phyloP scores from a whole-genome alignment of 2,888 invertebrate genomes.

The Andrena chrysosceles region DNA sequence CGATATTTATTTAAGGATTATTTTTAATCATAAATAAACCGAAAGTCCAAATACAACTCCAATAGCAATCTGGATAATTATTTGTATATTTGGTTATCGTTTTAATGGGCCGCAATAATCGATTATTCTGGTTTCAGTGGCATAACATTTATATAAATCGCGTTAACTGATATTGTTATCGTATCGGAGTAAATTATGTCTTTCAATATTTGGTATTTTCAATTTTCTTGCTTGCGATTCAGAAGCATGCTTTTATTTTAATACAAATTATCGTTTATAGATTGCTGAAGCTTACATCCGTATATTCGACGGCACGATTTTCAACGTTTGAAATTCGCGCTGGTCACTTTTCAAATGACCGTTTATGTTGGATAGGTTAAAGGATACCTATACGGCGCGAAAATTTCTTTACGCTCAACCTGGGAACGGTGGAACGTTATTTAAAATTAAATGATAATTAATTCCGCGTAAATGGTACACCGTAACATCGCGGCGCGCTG shows the following conservation, averaged over 20 bases:
- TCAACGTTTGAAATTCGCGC: neutral
- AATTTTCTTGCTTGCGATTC: neutral
- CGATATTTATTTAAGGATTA: too few species aligned
- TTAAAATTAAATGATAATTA: constrained; percentile 54
- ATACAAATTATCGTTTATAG: neutral
- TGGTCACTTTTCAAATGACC: neutral
- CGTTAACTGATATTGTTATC: too few species aligned
- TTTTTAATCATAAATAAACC: too few species aligned
- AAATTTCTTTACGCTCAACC: neutral
- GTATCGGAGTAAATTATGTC: neutral
- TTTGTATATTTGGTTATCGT: too few species aligned
- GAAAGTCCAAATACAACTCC: too few species aligned
- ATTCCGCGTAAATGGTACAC: constrained; percentile 33
- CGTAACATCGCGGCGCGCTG: constrained; percentile 2
- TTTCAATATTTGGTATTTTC: neutral
- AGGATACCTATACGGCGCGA: neutral
- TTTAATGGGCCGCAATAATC: too few species aligned
- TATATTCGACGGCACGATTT: neutral
- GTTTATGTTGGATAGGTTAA: neutral
- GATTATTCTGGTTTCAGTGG: too few species aligned
- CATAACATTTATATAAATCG: too few species aligned
- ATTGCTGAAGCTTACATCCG: neutral
- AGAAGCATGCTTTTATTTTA: too few species aligned
- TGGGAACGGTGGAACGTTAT: constrained; percentile 27
- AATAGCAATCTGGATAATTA: too few species aligned